Evolutionary conservation across 2,888 invertebrate genomes (phyloP).

Genomic region (Eilema sororculum): DNA sequence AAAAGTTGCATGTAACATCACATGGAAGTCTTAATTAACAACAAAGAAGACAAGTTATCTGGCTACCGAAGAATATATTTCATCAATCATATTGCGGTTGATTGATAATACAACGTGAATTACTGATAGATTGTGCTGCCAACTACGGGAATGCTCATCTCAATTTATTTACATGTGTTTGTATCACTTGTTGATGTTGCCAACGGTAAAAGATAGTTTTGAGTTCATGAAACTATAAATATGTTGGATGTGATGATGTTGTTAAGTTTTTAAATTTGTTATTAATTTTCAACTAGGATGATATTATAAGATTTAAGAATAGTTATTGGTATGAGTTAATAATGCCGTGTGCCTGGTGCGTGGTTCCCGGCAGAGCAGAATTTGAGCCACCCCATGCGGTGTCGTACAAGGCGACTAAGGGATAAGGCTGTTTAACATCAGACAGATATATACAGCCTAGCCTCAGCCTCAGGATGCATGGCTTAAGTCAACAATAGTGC

Average conservation of each 20-base stretch:
- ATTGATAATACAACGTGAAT: constrained; percentile 86
- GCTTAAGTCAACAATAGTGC: too few species aligned
- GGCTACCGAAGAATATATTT: constrained; percentile 84
- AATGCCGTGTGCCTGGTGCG: too few species aligned
- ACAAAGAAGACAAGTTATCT: constrained; percentile 82
- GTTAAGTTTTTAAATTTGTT: neutral
- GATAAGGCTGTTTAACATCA: too few species aligned
- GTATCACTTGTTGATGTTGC: constrained; percentile 83
- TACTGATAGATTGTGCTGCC: constrained; percentile 84
- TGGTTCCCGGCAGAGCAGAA: too few species aligned
- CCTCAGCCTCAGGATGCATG: too few species aligned
- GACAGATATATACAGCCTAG: too few species aligned
- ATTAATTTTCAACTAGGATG: too few species aligned
- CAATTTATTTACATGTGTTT: constrained; percentile 86
- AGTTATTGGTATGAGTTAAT: too few species aligned
- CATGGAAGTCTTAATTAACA: constrained; percentile 83
- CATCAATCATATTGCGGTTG: constrained; percentile 83
- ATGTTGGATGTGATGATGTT: constrained; percentile 34
- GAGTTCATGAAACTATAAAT: constrained; percentile 23
- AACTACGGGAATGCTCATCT: constrained; percentile 77
- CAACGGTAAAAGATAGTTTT: constrained; percentile 74
- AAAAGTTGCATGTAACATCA: constrained; percentile 54
- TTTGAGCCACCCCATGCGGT: too few species aligned
- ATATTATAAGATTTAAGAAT: too few species aligned
- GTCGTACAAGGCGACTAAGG: too few species aligned